Evolutionary conservation across 1,140 invertebrate genomes (phyloP).

Genomic region (Himalopsyche phryganea): DNA sequence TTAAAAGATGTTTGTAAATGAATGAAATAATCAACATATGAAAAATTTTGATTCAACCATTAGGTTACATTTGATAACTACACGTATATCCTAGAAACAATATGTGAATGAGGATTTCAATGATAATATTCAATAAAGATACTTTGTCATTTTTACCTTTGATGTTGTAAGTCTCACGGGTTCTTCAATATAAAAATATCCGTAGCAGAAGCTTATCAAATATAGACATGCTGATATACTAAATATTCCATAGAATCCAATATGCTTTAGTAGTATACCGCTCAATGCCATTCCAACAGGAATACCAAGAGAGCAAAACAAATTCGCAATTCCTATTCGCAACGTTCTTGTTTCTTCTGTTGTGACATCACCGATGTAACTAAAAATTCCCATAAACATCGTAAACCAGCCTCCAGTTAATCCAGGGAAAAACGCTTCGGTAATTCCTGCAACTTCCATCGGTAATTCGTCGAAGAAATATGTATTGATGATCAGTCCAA

Average conservation of each 20-base stretch:
- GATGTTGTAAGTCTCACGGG: slow-evolving; percentile 46
- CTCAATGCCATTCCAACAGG: slow-evolving; percentile 75
- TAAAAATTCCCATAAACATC: slow-evolving; percentile 86
- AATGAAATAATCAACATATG: too few species aligned
- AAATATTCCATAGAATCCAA: slow-evolving; percentile 78
- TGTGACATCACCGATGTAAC: slow-evolving; percentile 84
- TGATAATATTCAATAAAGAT: too few species aligned
- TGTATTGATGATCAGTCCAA: slow-evolving; percentile 75
- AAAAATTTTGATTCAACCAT: too few species aligned
- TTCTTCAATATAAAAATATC: slow-evolving; percentile 63
- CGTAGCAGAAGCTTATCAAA: slow-evolving; percentile 70
- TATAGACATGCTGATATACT: slow-evolving; percentile 69
- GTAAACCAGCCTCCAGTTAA: slow-evolving; percentile 82
- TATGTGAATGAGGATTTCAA: too few species aligned
- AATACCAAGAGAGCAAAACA: slow-evolving; percentile 75
- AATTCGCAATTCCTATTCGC: slow-evolving; percentile 78
- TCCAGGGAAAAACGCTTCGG: slow-evolving; percentile 73
- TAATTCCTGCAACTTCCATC: slow-evolving; percentile 71
- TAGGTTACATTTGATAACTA: too few species aligned
- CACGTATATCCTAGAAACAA: too few species aligned
- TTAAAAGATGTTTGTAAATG: too few species aligned
- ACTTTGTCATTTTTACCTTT: slow-evolving; percentile 45
- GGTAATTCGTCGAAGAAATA: slow-evolving; percentile 74
- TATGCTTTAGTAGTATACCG: slow-evolving; percentile 65
- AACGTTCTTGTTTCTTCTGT: slow-evolving; percentile 75